Conservation (phyloP, 92 coral and sea anemone species). For the Porites cylindrica region DNA sequence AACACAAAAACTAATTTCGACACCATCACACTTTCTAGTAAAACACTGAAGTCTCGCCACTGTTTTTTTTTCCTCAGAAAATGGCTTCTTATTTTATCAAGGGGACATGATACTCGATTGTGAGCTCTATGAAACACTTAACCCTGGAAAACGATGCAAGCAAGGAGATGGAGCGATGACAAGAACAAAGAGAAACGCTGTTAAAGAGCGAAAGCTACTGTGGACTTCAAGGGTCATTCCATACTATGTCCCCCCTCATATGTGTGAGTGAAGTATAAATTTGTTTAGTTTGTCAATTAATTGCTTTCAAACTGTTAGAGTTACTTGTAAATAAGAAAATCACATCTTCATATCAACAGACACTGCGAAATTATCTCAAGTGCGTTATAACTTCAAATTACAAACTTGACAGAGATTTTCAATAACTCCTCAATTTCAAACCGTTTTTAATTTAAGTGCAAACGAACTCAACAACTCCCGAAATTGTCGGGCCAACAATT, state of each 20-base stretch:
- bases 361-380: no score
- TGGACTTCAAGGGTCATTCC: slow-evolving; percentile 82
- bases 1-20: no score
- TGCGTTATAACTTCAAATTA: no score
- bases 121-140: slow-evolving; percentile 66
- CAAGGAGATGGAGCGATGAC: not conserved
- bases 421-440: no score
- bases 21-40: no score
- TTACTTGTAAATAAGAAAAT: no score
- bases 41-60: no score
- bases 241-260: slow-evolving; percentile 48
- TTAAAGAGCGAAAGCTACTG: slow-evolving; percentile 63
- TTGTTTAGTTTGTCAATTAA: not conserved
- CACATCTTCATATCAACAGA: no score
- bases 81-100: slow-evolving; percentile 52
- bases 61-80: not conserved
- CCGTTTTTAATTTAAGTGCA: no score
- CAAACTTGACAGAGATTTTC: no score
- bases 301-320: not conserved
- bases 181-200: slow-evolving; percentile 71
- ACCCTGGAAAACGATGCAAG: slow-evolving; percentile 43
- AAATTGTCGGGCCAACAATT: no score
- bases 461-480: no score
- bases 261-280: slow-evolving; percentile 59
- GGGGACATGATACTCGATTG: slow-evolving; percentile 84